Percentiles rank a stretch among this genome's conserved stretches.
phyloP scores from a whole-genome alignment of 2,797 vertebrate species.

The Phalanger gymnotis region DNA sequence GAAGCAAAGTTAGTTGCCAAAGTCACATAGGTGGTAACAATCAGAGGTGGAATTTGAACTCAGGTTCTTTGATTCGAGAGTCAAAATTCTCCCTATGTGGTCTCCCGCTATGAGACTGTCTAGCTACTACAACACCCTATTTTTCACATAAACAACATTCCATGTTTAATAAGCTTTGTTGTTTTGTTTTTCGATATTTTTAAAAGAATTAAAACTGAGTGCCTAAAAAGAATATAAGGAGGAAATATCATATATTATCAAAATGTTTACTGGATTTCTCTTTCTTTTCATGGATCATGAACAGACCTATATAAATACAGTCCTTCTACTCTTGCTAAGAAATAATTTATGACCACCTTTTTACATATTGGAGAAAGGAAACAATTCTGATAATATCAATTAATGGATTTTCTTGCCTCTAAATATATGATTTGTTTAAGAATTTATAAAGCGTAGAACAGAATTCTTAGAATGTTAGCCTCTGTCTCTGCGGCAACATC shows the following conservation, averaged over 20 bases:
- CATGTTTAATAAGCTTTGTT: not conserved
- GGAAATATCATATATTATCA: not conserved
- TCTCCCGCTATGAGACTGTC: not conserved
- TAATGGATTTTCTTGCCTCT: not conserved
- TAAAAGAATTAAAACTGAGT: not conserved
- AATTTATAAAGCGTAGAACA: slow-evolving; percentile 37
- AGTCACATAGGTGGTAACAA: not conserved
- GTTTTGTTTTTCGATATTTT: not conserved
- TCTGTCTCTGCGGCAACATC: not conserved
- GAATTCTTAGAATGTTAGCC: not conserved
- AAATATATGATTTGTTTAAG: not conserved
- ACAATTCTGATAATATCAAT: not conserved
- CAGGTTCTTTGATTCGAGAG: not conserved
- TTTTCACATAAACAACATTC: not conserved
- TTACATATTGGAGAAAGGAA: not conserved
- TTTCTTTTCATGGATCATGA: not conserved
- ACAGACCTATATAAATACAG: not conserved
- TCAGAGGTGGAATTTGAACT: not conserved
- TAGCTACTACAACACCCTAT: not conserved
- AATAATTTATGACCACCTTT: not conserved
- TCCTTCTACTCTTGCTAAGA: not conserved
- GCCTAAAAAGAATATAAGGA: not conserved
- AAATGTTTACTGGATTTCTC: not conserved
- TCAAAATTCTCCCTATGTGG: not conserved
- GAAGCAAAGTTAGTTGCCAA: not conserved